These are phyloP conservation scores for Antedon mediterranea DNA, from an alignment of 53 echinoderm and acorn worm genomes.

Conservation along the genomic window DNA sequence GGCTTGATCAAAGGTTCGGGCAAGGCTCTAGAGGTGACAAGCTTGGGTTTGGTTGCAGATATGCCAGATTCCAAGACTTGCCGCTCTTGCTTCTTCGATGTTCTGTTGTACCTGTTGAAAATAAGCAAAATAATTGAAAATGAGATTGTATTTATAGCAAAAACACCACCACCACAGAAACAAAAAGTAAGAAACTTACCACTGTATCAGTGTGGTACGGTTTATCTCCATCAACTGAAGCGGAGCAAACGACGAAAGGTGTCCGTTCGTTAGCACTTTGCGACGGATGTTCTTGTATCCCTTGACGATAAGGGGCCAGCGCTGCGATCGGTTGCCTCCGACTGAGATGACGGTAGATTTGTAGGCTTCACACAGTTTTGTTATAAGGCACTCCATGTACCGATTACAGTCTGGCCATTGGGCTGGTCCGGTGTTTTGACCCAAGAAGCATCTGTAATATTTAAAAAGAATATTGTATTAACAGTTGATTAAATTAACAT, in stretches of 20 bases:
- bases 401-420: slow-evolving; percentile 22
- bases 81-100: slow-evolving; percentile 7
- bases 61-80: slow-evolving; percentile 13
- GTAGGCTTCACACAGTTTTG: slow-evolving; percentile 14
- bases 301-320: slow-evolving; percentile 8
- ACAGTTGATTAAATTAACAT: background rate
- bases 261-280: slow-evolving; percentile 12
- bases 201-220: slow-evolving; percentile 13
- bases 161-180: background rate
- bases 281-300: slow-evolving; percentile 15
- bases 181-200: slow-evolving; percentile 1
- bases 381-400: slow-evolving; percentile 31
- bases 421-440: slow-evolving; percentile 12
- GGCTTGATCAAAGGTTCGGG: slow-evolving; percentile 3
- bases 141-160: background rate
- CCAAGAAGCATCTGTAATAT: slow-evolving; percentile 18
- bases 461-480: background rate
- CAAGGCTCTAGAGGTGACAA: slow-evolving; percentile 4
- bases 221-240: slow-evolving; percentile 29
- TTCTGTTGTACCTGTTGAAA: slow-evolving; percentile 10
- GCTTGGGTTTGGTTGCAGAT: background rate
- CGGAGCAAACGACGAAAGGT: background rate
- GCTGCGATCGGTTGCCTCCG: background rate
- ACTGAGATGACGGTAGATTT: background rate
- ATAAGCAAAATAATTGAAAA: background rate